Evolutionary conservation across 1,140 invertebrate genomes (phyloP).

Genomic region (Drosophila parvula): DNA sequence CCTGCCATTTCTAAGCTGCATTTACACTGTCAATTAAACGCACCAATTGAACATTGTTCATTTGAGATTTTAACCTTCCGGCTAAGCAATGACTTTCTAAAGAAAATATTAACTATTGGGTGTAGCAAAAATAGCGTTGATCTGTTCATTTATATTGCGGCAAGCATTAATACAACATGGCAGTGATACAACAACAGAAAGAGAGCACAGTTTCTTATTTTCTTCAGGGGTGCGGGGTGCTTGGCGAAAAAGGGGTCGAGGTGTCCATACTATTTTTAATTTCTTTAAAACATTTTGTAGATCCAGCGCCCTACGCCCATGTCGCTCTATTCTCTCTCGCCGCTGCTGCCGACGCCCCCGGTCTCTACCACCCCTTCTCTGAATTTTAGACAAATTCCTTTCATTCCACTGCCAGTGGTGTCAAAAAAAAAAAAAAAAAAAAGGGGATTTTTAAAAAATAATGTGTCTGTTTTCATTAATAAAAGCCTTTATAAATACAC

Average conservation of each 20-base stretch:
- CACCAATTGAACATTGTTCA: background rate
- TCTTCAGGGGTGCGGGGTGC: background rate
- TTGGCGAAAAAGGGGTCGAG: background rate
- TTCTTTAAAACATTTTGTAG: background rate
- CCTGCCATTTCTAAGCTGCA: constrained; percentile 28
- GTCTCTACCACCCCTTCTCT: background rate
- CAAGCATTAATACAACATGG: background rate
- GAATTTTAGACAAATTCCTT: background rate
- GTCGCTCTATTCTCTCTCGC: background rate
- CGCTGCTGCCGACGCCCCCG: background rate
- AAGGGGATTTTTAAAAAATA: too few species aligned
- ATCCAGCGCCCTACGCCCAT: constrained; percentile 1
- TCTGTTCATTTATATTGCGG: constrained; percentile 1
- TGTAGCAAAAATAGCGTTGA: background rate
- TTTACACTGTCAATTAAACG: constrained; percentile 2
- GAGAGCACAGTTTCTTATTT: background rate
- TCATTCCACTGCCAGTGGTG: background rate
- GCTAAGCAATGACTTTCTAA: background rate
- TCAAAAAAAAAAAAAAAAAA: too few species aligned
- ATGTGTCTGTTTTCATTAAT: too few species aligned
- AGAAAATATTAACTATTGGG: background rate
- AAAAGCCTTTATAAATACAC: too few species aligned
- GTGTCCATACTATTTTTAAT: background rate
- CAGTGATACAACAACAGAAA: background rate
- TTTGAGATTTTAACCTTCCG: background rate